A percentile compares a stretch with the other conserved stretches of the same genome.
Evolutionary conservation across 2,888 invertebrate species (phyloP).

Genomic region (Nomada fucata): DNA sequence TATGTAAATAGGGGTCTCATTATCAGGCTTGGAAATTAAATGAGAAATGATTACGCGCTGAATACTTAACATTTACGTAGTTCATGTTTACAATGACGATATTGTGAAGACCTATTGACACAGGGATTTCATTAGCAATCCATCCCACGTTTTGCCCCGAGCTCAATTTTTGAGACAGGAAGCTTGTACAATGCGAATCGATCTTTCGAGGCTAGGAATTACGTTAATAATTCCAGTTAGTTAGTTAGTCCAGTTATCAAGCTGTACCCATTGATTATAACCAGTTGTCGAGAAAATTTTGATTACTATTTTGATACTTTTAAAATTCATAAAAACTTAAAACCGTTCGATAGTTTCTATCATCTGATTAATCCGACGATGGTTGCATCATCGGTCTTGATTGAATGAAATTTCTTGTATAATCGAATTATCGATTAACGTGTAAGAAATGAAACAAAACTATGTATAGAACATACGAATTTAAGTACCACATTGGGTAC

Average conservation of each 20-base stretch:
- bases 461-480: constrained; percentile 17
- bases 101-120: constrained; percentile 16
- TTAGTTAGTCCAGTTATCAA: too few relatives aligned
- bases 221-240: background rate
- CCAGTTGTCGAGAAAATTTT: too few relatives aligned
- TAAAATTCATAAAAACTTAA: too few relatives aligned
- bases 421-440: constrained; percentile 22
- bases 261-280: too few relatives aligned
- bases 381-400: background rate
- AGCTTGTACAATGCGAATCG: background rate
- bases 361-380: background rate
- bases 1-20: background rate
- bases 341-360: too few relatives aligned
- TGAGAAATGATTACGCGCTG: background rate
- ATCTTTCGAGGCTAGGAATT: background rate
- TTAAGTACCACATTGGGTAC: background rate
- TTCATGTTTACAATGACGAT: constrained; percentile 3
- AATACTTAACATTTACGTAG: constrained; percentile 6
- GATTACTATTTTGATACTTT: too few relatives aligned
- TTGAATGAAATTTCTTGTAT: background rate
- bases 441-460: background rate
- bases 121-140: constrained; percentile 7
- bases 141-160: background rate
- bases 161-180: background rate
- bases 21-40: background rate